phyloP scores from a whole-genome alignment of 2,888 invertebrate species.

The Noctua pronuba region DNA sequence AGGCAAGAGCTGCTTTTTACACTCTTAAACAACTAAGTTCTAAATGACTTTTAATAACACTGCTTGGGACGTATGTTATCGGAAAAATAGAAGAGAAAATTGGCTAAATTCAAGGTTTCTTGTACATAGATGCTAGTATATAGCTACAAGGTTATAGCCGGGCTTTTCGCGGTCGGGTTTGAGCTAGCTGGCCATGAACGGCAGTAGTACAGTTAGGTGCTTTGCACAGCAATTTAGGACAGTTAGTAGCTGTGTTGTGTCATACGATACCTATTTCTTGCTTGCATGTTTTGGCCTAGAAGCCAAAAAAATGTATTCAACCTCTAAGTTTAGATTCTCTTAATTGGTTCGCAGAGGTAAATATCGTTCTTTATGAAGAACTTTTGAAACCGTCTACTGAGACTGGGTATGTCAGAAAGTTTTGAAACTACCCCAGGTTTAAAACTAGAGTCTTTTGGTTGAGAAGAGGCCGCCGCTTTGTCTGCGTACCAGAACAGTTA shows the following conservation, averaged over 20 bases:
- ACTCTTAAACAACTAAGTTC: too few relatives aligned
- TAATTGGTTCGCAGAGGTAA: constrained; percentile 4
- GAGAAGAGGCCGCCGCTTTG: too few relatives aligned
- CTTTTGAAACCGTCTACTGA: background rate
- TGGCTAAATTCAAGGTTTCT: background rate
- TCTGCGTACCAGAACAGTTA: too few relatives aligned
- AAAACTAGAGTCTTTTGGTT: too few relatives aligned
- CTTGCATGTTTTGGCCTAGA: constrained; percentile 7
- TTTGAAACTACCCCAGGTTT: background rate
- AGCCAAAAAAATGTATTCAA: constrained; percentile 12
- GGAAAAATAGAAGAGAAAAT: too few relatives aligned
- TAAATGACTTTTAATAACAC: too few relatives aligned
- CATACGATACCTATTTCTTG: constrained; percentile 18
- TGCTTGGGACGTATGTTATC: too few relatives aligned
- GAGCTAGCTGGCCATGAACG: constrained; percentile 16
- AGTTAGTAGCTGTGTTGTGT: background rate
- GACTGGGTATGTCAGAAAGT: background rate
- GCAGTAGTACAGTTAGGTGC: background rate
- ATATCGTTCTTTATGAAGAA: too few relatives aligned
- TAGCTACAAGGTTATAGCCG: background rate
- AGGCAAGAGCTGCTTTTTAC: too few relatives aligned
- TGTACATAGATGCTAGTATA: background rate
- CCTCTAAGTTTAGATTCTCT: background rate
- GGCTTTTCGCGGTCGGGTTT: background rate
- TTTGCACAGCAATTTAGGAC: background rate